A percentile compares a stretch with the other conserved stretches of the same genome.
These are phyloP conservation scores for Amphipyra berbera DNA, from an alignment of 2,888 invertebrate genomes.

Conservation along the genomic window DNA sequence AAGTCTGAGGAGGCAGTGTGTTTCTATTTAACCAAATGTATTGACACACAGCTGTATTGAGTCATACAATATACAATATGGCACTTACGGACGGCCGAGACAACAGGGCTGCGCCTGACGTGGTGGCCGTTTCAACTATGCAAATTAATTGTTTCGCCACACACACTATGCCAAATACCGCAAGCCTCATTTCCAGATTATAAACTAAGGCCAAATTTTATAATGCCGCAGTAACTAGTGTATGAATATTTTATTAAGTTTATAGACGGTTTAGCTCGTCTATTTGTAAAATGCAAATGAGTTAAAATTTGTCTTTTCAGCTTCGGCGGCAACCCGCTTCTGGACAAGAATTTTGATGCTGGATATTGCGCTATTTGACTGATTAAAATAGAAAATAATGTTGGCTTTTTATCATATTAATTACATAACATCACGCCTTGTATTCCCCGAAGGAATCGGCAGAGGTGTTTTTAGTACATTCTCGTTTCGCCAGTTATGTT, in stretches of 20 bases:
- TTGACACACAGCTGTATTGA: conserved; percentile 41
- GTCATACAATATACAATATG: conserved; percentile 48
- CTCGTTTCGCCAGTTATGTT: too few species aligned
- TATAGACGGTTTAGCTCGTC: conserved; percentile 26
- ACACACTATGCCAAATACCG: conserved; percentile 62
- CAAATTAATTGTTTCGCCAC: conserved; percentile 77
- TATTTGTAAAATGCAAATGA: conserved; percentile 47
- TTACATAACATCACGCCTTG: too few species aligned
- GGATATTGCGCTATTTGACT: conserved; percentile 7
- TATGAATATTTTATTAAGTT: conserved; percentile 46
- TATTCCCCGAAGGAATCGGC: too few species aligned
- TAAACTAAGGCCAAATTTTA: conserved; percentile 47
- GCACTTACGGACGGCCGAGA: conserved; percentile 45
- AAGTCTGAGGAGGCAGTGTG: conserved; percentile 12
- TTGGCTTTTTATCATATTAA: not conserved
- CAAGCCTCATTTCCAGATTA: conserved; percentile 63
- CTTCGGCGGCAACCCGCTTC: conserved; percentile 7
- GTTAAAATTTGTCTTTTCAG: conserved; percentile 38
- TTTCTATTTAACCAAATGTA: conserved; percentile 44
- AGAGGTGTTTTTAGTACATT: too few species aligned
- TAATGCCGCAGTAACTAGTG: conserved; percentile 27
- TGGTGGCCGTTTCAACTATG: conserved; percentile 72
- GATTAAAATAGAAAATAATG: conserved; percentile 5
- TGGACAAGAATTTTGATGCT: conserved; percentile 21
- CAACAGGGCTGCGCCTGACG: conserved; percentile 60